Evolutionary conservation across 2,888 invertebrate species (phyloP).

Genomic region (Hydroisotoma schaefferi): DNA sequence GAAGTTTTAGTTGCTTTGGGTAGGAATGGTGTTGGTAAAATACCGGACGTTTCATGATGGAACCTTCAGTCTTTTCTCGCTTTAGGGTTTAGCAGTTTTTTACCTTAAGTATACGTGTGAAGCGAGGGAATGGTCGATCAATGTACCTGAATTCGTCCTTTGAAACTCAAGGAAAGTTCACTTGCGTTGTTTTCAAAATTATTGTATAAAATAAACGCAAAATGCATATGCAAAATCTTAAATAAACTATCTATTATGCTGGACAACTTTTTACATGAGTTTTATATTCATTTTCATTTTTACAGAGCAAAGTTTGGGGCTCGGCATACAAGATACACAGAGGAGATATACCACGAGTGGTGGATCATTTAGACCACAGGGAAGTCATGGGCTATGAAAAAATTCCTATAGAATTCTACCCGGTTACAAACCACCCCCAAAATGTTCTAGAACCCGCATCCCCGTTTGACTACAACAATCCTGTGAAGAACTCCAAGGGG

Average conservation of each 20-base stretch:
- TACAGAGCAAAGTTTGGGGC: slow-evolving; percentile 75
- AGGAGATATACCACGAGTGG: slow-evolving; percentile 65
- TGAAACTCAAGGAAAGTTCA: too few species aligned
- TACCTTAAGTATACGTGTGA: too few species aligned
- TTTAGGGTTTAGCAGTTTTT: too few species aligned
- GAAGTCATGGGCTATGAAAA: slow-evolving; percentile 90
- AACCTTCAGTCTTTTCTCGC: too few species aligned
- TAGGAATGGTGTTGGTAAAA: too few species aligned
- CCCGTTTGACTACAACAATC: slow-evolving; percentile 4
- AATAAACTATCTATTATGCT: background rate
- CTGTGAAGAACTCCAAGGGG: background rate
- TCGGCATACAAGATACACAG: slow-evolving; percentile 81
- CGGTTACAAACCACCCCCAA: slow-evolving; percentile 51
- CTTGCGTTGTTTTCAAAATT: background rate
- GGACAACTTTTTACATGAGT: too few species aligned
- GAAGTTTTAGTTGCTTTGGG: too few species aligned
- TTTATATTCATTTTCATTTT: slow-evolving; percentile 26
- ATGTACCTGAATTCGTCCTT: too few species aligned
- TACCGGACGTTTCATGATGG: too few species aligned
- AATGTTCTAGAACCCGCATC: slow-evolving; percentile 25
- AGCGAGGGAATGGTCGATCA: too few species aligned
- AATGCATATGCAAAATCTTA: background rate
- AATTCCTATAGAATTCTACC: slow-evolving; percentile 68
- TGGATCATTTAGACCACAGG: slow-evolving; percentile 78
- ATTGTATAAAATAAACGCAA: background rate